These are phyloP conservation scores for Anneissia japonica DNA, from an alignment of 35 echinoderm and acorn worm genomes.

Conservation along the genomic window DNA sequence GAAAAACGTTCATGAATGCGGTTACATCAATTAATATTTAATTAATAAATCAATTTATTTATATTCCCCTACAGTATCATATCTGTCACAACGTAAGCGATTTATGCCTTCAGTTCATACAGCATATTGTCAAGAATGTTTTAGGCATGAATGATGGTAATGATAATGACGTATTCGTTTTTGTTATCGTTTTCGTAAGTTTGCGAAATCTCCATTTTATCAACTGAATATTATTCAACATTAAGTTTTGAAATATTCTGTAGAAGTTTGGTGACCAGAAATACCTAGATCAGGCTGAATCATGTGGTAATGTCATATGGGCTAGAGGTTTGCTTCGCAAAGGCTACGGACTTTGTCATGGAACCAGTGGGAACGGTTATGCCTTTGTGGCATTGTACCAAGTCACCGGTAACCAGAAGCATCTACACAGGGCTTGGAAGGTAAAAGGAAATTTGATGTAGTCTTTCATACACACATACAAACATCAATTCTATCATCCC, in stretches of 20 bases:
- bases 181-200: no score
- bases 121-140: no score
- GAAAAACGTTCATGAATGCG: no score
- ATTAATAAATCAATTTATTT: no score
- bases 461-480: not conserved
- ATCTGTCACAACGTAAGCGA: no score
- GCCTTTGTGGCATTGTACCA: conserved; percentile 77
- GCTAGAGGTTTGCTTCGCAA: conserved; percentile 68
- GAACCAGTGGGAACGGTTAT: conserved; percentile 80
- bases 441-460: no score
- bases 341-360: conserved; percentile 91
- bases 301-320: conserved; percentile 79
- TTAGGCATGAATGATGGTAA: no score
- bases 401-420: conserved; percentile 54
- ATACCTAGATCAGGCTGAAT: conserved; percentile 54
- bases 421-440: conserved; percentile 80
- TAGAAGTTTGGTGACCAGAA: conserved; percentile 71
- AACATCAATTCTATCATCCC: not conserved
- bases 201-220: no score
- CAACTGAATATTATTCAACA: not conserved
- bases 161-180: no score
- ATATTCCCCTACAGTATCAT: no score
- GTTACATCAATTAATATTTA: no score
- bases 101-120: no score
- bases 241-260: not conserved